A percentile compares a stretch with the other conserved stretches of the same genome.
phyloP scores from a whole-genome alignment of 2,113 vertebrate genomes.

The Gavialis gangeticus region DNA sequence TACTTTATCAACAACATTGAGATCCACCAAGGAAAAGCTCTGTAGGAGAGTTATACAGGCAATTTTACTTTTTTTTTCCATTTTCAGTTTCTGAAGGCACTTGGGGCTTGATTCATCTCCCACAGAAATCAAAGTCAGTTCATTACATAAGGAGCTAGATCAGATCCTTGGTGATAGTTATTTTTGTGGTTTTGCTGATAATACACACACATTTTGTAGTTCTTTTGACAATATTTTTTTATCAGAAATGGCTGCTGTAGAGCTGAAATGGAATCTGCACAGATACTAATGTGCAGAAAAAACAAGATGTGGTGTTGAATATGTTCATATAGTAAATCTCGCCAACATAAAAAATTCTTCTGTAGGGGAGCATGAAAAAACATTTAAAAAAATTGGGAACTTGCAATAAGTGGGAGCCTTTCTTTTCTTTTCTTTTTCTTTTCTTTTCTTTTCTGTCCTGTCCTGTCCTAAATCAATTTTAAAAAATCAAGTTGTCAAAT shows the following conservation, averaged over 20 bases:
- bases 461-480: background rate
- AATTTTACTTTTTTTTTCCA: too few relatives aligned
- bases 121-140: background rate
- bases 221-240: conserved; percentile 31
- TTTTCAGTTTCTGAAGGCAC: background rate
- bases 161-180: background rate
- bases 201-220: background rate
- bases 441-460: background rate
- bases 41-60: background rate
- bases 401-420: too few relatives aligned
- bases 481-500: background rate
- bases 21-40: background rate
- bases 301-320: background rate
- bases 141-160: conserved; percentile 7
- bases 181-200: conserved; percentile 53
- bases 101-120: background rate
- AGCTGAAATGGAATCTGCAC: conserved; percentile 8
- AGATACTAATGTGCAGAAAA: background rate
- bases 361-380: background rate
- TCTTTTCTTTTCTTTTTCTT: background rate
- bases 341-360: background rate
- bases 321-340: background rate
- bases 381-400: background rate
- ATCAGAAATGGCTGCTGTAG: background rate
- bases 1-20: background rate